Conservation (phyloP, 1,140 invertebrate genomes). For the Drosophila miranda region DNA sequence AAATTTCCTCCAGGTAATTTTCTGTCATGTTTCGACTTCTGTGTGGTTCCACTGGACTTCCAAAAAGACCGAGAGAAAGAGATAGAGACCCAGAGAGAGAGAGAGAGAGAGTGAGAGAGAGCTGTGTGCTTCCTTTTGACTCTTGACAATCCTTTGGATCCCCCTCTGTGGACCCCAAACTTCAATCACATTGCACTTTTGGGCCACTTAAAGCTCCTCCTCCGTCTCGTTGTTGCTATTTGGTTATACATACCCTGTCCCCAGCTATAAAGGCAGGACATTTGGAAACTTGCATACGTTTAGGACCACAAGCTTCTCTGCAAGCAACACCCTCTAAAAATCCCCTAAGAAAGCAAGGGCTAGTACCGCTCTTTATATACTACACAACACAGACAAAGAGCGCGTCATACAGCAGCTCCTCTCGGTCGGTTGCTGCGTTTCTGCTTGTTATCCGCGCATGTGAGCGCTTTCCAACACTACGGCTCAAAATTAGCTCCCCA, state of each 20-base stretch:
- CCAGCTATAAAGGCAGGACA: neutral
- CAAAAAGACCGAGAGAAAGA: slow-evolving; percentile 5
- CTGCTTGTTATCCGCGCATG: no score
- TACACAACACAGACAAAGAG: neutral
- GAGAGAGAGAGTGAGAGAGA: slow-evolving; percentile 4
- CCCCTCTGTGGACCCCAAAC: slow-evolving; percentile 24
- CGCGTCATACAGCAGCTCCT: no score
- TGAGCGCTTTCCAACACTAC: no score
- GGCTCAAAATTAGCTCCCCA: no score
- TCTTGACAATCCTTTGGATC: slow-evolving; percentile 21
- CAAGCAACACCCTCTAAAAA: no score
- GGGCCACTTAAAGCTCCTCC: slow-evolving; percentile 62
- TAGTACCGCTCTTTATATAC: no score
- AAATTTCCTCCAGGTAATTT: slow-evolving; percentile 79
- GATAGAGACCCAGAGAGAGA: neutral
- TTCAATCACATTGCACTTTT: slow-evolving; percentile 67
- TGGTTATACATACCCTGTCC: slow-evolving; percentile 16
- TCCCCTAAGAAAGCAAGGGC: no score
- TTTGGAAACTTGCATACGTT: neutral
- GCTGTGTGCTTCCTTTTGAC: slow-evolving; percentile 27
- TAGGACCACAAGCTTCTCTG: no score
- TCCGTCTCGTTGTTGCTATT: slow-evolving; percentile 16
- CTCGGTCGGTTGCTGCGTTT: no score
- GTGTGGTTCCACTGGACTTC: slow-evolving; percentile 54
- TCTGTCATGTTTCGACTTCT: slow-evolving; percentile 51